Percentiles rank a stretch among this genome's conserved stretches.
These are phyloP conservation scores for Helicoverpa assulta DNA, from an alignment of 2,888 invertebrate genomes.

Conservation along the genomic window DNA sequence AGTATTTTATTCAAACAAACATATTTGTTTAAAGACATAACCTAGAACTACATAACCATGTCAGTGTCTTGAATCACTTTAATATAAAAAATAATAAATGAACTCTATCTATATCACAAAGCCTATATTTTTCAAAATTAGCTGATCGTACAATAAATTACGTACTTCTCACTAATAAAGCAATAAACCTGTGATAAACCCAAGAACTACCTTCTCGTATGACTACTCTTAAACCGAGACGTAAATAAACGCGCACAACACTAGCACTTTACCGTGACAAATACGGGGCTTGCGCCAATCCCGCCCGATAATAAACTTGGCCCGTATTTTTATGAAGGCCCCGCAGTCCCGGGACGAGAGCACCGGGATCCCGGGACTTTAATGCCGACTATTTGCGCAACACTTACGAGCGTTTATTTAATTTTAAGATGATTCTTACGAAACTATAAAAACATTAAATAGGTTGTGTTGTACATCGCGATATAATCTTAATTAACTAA, in stretches of 20 bases:
- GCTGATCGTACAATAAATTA: neutral
- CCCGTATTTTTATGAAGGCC: slow-evolving; percentile 54
- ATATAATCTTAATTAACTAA: neutral
- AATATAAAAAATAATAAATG: too few species aligned
- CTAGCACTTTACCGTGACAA: slow-evolving; percentile 55
- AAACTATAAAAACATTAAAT: too few species aligned
- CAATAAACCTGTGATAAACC: neutral
- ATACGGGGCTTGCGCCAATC: slow-evolving; percentile 55
- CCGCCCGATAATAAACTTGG: slow-evolving; percentile 57
- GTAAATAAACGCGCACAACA: slow-evolving; percentile 51
- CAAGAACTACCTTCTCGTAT: neutral
- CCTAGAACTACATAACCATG: neutral
- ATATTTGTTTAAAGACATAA: too few species aligned
- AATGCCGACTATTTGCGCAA: slow-evolving; percentile 52
- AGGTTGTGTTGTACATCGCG: too few species aligned
- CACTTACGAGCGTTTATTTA: slow-evolving; percentile 37
- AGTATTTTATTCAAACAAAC: too few species aligned
- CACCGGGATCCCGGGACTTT: slow-evolving; percentile 45
- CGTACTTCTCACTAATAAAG: neutral
- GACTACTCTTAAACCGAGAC: slow-evolving; percentile 35
- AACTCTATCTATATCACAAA: too few species aligned
- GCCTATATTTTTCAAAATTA: neutral
- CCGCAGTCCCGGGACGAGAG: slow-evolving; percentile 42
- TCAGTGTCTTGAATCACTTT: too few species aligned
- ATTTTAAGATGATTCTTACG: neutral